These are phyloP conservation scores for Homarus americanus DNA, from an alignment of 1,140 invertebrate genomes.

Conservation along the genomic window DNA sequence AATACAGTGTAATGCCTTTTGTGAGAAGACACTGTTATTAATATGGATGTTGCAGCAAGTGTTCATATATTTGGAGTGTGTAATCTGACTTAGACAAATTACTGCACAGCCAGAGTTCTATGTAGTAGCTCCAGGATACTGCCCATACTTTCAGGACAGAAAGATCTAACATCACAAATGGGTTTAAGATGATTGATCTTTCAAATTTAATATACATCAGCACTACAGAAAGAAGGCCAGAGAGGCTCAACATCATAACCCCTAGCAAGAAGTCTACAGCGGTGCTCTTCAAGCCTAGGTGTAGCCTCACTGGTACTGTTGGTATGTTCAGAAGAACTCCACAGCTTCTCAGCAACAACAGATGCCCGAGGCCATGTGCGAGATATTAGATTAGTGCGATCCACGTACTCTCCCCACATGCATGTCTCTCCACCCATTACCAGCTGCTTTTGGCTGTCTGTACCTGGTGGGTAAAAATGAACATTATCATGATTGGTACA, in stretches of 20 bases:
- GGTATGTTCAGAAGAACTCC: constrained; percentile 82
- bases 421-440: constrained; percentile 93
- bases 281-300: constrained; percentile 87
- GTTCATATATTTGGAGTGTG: too few species aligned
- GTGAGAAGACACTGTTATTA: too few species aligned
- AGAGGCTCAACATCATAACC: constrained; percentile 85
- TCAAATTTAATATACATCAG: constrained; percentile 29
- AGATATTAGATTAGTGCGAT: constrained; percentile 82
- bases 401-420: constrained; percentile 94
- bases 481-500: neutral
- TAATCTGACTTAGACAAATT: too few species aligned
- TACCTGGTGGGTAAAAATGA: constrained; percentile 48
- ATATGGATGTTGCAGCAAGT: too few species aligned
- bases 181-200: neutral
- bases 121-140: too few species aligned
- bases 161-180: too few species aligned
- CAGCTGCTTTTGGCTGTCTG: constrained; percentile 66
- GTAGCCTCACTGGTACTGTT: constrained; percentile 79
- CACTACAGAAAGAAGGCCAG: constrained; percentile 63
- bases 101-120: too few species aligned
- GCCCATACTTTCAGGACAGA: too few species aligned
- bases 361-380: constrained; percentile 89
- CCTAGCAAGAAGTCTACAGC: constrained; percentile 88
- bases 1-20: too few species aligned
- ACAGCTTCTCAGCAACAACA: constrained; percentile 91